Evolutionary conservation across 2,113 vertebrate species (phyloP).

Genomic region (Gambusia holbrooki): DNA sequence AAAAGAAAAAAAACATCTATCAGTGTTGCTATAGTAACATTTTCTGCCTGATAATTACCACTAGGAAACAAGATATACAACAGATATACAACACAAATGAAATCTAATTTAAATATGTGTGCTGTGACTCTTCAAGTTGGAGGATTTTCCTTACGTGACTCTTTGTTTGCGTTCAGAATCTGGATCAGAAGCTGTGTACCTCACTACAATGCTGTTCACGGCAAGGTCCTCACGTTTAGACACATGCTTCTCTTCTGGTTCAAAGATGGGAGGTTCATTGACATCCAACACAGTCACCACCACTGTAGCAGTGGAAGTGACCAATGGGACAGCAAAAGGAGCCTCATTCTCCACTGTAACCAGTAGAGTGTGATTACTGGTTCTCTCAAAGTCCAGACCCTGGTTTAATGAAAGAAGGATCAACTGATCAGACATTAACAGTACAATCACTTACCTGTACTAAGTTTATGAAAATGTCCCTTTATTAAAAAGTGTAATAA

Average conservation of each 20-base stretch:
- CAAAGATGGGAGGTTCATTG: conserved; percentile 82
- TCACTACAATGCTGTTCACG: conserved; percentile 55
- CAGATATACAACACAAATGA: too few relatives aligned
- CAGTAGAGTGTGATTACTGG: conserved; percentile 70
- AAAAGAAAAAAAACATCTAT: too few relatives aligned
- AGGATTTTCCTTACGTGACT: conserved; percentile 80
- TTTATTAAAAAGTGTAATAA: too few relatives aligned
- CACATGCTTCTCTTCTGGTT: conserved; percentile 69
- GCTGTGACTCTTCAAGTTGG: background rate
- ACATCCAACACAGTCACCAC: conserved; percentile 79
- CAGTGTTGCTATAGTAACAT: too few relatives aligned
- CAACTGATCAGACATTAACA: background rate
- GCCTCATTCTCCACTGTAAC: conserved; percentile 79
- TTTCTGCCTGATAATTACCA: too few relatives aligned
- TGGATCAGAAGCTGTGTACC: conserved; percentile 86
- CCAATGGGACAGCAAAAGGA: background rate
- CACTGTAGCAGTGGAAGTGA: conserved; percentile 84
- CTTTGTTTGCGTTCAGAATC: conserved; percentile 83
- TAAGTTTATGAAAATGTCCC: too few relatives aligned
- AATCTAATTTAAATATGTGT: too few relatives aligned
- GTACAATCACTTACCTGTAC: too few relatives aligned
- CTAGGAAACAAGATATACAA: too few relatives aligned
- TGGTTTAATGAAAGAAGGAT: conserved; percentile 44
- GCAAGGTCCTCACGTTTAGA: conserved; percentile 75
- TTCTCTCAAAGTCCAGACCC: conserved; percentile 89